Conservation (phyloP, 35 echinoderm and acorn worm species). For the Patiria miniata region DNA sequence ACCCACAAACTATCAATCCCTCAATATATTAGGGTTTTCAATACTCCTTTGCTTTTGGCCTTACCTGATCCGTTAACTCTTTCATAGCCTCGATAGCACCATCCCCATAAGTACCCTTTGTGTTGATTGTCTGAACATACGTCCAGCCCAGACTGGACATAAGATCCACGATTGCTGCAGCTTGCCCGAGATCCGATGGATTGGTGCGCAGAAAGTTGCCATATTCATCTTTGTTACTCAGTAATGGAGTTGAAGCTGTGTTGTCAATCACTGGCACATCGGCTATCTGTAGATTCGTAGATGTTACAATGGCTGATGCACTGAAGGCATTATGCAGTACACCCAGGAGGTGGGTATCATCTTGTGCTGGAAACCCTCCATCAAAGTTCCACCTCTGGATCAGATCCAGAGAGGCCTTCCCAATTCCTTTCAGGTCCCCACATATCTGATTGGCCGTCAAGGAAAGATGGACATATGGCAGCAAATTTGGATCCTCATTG, state of each 20-base stretch:
- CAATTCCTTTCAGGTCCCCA: constrained; percentile 31
- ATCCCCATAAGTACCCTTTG: neutral
- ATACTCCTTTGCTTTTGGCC: too few relatives aligned
- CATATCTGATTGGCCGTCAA: constrained; percentile 22
- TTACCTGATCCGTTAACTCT: constrained; percentile 31
- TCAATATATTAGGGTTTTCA: too few relatives aligned
- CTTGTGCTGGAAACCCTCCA: neutral
- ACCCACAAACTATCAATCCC: too few relatives aligned
- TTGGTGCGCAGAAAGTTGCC: constrained; percentile 46
- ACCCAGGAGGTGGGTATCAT: neutral
- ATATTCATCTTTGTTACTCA: constrained; percentile 38
- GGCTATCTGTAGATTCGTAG: neutral
- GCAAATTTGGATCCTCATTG: constrained; percentile 27
- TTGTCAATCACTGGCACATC: constrained; percentile 36
- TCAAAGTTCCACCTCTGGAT: constrained; percentile 4
- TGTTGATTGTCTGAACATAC: constrained; percentile 36
- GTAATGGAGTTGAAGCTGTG: constrained; percentile 8
- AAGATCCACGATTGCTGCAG: constrained; percentile 25
- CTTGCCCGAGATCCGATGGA: constrained; percentile 8
- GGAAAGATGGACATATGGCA: constrained; percentile 38
- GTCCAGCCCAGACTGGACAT: constrained; percentile 8
- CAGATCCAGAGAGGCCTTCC: neutral
- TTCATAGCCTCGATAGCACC: neutral
- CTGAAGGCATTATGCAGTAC: neutral
- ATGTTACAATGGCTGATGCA: neutral